phyloP scores from a whole-genome alignment of 2,888 invertebrate species.

The Drosophila kambysellisi region DNA sequence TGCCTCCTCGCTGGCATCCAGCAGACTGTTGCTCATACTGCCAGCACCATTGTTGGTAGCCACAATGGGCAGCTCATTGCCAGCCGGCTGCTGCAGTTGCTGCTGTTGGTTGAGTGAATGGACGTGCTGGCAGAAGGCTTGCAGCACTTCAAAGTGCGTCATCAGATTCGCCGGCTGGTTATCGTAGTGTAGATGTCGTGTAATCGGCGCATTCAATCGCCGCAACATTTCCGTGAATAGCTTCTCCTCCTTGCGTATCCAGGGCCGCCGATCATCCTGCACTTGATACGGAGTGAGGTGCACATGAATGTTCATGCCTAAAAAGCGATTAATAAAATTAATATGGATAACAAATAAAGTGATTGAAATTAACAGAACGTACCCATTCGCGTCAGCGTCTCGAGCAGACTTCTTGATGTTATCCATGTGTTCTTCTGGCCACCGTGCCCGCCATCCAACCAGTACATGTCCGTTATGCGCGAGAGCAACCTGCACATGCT shows the following conservation, averaged over 20 bases:
- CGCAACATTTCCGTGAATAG: slow-evolving; percentile 89
- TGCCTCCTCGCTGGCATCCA: slow-evolving; percentile 81
- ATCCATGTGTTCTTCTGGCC: slow-evolving; percentile 96
- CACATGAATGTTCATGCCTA: slow-evolving; percentile 90
- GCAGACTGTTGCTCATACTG: slow-evolving; percentile 70
- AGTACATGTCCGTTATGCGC: slow-evolving; percentile 91
- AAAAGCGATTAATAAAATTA: slow-evolving; percentile 2
- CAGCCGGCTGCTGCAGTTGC: slow-evolving; percentile 63
- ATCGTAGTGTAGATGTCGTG: slow-evolving; percentile 88
- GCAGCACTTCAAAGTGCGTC: slow-evolving; percentile 92
- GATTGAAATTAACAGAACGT: slow-evolving; percentile 51
- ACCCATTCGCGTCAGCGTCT: slow-evolving; percentile 91
- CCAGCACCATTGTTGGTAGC: slow-evolving; percentile 59
- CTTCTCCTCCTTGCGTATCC: slow-evolving; percentile 94
- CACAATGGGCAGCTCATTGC: slow-evolving; percentile 65
- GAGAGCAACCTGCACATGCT: slow-evolving; percentile 88
- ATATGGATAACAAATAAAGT: background rate
- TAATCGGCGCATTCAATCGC: slow-evolving; percentile 89
- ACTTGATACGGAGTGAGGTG: slow-evolving; percentile 97
- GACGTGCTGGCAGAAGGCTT: slow-evolving; percentile 86
- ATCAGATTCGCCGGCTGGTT: slow-evolving; percentile 87
- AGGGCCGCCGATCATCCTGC: slow-evolving; percentile 91
- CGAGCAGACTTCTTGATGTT: slow-evolving; percentile 90
- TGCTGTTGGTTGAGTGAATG: slow-evolving; percentile 81
- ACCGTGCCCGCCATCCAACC: slow-evolving; percentile 97